Conservation (phyloP, 2,113 vertebrate species). For the Apteryx owenii region DNA sequence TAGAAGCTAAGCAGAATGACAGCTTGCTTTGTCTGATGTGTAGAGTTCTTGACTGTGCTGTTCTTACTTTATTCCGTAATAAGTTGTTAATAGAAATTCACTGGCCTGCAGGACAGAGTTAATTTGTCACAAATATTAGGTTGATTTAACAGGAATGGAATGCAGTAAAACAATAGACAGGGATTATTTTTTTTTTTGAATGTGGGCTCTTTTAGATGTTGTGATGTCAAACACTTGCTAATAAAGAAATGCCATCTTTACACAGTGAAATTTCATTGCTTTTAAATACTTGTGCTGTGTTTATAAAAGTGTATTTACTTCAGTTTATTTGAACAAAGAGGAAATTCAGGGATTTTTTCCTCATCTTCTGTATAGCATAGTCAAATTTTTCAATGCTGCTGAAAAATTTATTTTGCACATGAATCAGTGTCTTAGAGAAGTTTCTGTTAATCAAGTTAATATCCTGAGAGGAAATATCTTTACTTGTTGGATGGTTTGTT, state of each 20-base stretch:
- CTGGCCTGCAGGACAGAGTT: conserved; percentile 79
- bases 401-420: neutral
- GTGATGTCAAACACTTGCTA: conserved; percentile 56
- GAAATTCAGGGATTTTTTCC: neutral
- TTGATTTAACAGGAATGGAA: conserved; percentile 80
- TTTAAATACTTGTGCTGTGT: conserved; percentile 42
- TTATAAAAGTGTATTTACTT: conserved; percentile 49
- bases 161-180: conserved; percentile 68
- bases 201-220: conserved; percentile 14
- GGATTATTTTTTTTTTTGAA: neutral
- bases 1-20: conserved; percentile 79
- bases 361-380: neutral
- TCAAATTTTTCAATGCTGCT: neutral
- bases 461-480: neutral
- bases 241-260: conserved; percentile 66
- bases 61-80: conserved; percentile 76
- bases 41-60: conserved; percentile 73
- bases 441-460: neutral
- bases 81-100: conserved; percentile 80
- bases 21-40: conserved; percentile 75
- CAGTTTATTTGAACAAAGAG: neutral
- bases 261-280: conserved; percentile 54
- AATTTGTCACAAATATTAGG: conserved; percentile 77
- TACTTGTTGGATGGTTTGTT: neutral
- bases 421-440: neutral